Base-by-base conservation (phyloP, 2,797 vertebrate species). In the Enteromius anoplus region DNA sequence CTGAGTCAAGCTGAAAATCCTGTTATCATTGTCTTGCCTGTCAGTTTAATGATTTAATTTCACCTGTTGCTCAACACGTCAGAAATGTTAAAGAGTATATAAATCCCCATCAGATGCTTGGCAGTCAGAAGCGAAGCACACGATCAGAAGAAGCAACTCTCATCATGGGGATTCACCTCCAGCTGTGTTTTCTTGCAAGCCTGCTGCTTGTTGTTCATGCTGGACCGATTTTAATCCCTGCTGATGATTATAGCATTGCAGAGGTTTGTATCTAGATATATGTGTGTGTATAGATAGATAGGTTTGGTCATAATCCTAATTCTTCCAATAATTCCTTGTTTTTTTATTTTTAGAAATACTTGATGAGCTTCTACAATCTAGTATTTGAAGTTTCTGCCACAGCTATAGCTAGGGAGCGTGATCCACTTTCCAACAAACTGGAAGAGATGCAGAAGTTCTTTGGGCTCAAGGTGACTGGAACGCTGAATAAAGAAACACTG, bases 391-490 rank as follows among this genome's bases (percentile, higher is more conserved):
- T 0, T 0, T 7, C 10, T 3, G 88, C 51, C 29, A 26, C 12
- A 19, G 0, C 4, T 37, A 37, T 37, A 19, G 7, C 0, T 42
- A 42, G 75, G 94, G 45, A 85, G 75, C 77, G 0, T 0, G 7
- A 70, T 47, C 3, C 3, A 70, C 1, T 70, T 11, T 2, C 66
- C 5, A 1, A 23, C 87, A 97, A 95, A 88, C 91, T 99, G 84
- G 89, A 51, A 12, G 95, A 97, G 92, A 98, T 98, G 98, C 97
- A 99, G 91, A 89, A 23, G 72, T 88, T 88, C 45, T 87, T 88
- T 29, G 92, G 95, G 6, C 94, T 99, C 23, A 66, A 92, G 6
- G 92, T 97, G 87, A 97, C 95, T 0, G 97, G 97, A 14, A 93
- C 80, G 1, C 81, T 96, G 78, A 93, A 98, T 58, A 26, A 85